Conservation (phyloP, 2,113 vertebrate species). For the Columbina picui region DNA sequence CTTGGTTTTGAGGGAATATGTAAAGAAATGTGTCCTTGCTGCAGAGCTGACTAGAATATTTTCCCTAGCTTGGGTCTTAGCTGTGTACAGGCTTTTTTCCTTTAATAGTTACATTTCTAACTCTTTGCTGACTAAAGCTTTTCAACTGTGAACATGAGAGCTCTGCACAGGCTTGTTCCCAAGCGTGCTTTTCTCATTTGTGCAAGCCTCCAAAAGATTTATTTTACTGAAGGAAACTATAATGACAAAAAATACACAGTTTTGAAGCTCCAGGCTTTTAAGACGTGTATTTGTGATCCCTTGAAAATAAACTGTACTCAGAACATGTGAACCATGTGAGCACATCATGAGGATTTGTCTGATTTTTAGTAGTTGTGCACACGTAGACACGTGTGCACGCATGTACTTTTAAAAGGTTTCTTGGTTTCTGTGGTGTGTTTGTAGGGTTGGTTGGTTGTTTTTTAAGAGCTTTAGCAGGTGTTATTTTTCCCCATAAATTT, state of each 20-base stretch:
- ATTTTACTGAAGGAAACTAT: background rate
- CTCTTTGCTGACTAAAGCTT: conserved; percentile 12
- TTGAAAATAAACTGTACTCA: background rate
- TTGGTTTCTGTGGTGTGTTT: background rate
- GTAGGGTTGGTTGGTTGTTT: background rate
- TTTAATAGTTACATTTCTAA: background rate
- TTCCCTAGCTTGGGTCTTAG: background rate
- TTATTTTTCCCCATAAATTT: background rate
- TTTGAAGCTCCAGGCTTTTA: background rate
- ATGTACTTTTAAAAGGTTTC: background rate
- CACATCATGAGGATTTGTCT: background rate
- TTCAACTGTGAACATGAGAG: background rate
- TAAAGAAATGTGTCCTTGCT: background rate
- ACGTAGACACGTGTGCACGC: background rate
- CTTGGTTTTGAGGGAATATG: background rate
- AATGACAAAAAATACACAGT: background rate
- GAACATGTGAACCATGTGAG: background rate
- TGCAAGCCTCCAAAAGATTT: background rate
- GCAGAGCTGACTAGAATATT: background rate
- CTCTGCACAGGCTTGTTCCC: background rate
- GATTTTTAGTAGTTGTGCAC: background rate
- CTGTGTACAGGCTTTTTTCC: background rate
- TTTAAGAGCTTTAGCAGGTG: background rate
- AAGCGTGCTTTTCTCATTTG: background rate
- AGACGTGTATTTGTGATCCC: background rate